Percentiles rank a stretch among this genome's conserved stretches.
These are phyloP conservation scores for Dimorphilus gyrociliatus DNA, from an alignment of 2,888 invertebrate species.

Conservation along the genomic window DNA sequence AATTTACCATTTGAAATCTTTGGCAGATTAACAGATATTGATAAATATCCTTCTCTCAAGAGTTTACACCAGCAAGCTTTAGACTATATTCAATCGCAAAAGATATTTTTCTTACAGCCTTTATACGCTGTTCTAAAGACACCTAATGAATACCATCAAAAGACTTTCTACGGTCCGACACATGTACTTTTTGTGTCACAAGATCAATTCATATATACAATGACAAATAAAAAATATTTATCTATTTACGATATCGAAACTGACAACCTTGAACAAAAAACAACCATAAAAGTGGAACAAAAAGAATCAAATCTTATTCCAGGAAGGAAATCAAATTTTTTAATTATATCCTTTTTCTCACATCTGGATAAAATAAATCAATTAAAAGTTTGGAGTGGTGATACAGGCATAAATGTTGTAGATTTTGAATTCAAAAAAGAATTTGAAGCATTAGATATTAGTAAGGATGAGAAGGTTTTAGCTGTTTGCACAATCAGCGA, in stretches of 20 bases:
- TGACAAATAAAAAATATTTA: too few species aligned
- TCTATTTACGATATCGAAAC: slow-evolving; percentile 5
- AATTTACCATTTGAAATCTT: too few species aligned
- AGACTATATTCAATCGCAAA: too few species aligned
- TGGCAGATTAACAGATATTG: too few species aligned
- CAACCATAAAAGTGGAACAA: slow-evolving; percentile 8
- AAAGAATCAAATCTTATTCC: slow-evolving; percentile 4
- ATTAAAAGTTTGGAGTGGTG: slow-evolving; percentile 9
- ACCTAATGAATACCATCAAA: too few species aligned
- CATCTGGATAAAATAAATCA: slow-evolving; percentile 10
- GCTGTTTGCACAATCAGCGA: slow-evolving; percentile 7
- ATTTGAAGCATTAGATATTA: slow-evolving; percentile 8
- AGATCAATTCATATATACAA: too few species aligned
- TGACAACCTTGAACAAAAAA: slow-evolving; percentile 8
- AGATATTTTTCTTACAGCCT: too few species aligned
- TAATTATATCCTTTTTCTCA: slow-evolving; percentile 10
- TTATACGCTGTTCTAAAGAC: too few species aligned
- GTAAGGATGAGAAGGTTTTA: slow-evolving; percentile 5
- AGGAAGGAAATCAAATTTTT: slow-evolving; percentile 6
- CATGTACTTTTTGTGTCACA: slow-evolving; percentile 6
- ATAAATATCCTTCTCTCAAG: too few species aligned
- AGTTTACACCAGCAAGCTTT: too few species aligned
- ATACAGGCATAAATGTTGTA: slow-evolving; percentile 8
- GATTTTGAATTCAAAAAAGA: slow-evolving; percentile 5
- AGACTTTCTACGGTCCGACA: slow-evolving; percentile 7